Percentiles rank a stretch among this genome's conserved stretches.
phyloP scores from a whole-genome alignment of 2,113 vertebrate species.

The Callospermophilus lateralis region DNA sequence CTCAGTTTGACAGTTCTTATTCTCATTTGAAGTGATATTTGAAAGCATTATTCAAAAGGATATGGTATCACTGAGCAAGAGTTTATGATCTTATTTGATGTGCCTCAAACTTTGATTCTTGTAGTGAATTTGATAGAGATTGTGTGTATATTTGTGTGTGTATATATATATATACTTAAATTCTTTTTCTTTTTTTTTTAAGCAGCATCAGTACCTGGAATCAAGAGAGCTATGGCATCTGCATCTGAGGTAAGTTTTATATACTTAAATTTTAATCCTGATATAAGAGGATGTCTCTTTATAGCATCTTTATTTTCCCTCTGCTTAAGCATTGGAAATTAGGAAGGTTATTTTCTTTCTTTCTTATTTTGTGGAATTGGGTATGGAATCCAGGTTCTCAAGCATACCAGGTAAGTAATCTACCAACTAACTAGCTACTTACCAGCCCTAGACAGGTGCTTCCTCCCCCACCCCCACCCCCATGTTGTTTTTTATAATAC shows the following conservation, averaged over 20 bases:
- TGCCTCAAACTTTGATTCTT: background rate
- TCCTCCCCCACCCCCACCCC: too few species aligned
- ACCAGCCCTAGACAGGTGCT: background rate
- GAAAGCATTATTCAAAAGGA: background rate
- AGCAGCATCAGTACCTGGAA: constrained; percentile 74
- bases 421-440: background rate
- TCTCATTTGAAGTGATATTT: background rate
- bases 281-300: background rate
- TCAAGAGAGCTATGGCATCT: constrained; percentile 83
- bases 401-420: background rate
- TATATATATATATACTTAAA: background rate
- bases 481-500: background rate
- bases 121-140: constrained; percentile 24
- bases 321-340: background rate
- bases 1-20: too few species aligned
- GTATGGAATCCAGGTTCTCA: too few species aligned
- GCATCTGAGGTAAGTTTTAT: constrained; percentile 85
- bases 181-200: constrained; percentile 6
- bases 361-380: too few species aligned
- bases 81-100: constrained; percentile 12
- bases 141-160: background rate
- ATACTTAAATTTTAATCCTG: constrained; percentile 49
- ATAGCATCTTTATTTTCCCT: constrained; percentile 1
- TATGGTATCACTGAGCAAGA: constrained; percentile 23
- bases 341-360: background rate